A percentile compares a stretch with the other conserved stretches of the same genome.
Conservation (phyloP, 2,797 vertebrate species). For the Acanthis flammea region DNA sequence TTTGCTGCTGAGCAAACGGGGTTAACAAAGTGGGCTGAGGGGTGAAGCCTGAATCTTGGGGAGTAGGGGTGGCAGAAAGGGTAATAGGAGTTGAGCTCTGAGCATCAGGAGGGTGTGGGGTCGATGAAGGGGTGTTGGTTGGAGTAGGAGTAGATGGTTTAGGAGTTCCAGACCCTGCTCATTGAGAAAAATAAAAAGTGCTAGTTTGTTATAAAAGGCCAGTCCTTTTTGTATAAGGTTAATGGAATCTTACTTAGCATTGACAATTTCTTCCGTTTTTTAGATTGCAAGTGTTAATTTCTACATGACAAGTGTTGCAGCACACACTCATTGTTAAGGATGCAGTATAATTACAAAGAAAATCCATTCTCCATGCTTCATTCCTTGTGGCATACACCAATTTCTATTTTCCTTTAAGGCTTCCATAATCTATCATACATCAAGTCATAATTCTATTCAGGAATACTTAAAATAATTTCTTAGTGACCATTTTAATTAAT, state of each 20-base stretch:
- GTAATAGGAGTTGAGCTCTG: constrained; percentile 86
- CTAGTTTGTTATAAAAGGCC: constrained; percentile 83
- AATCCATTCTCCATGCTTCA: constrained; percentile 27
- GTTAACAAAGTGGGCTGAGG: constrained; percentile 89
- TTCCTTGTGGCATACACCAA: constrained; percentile 5
- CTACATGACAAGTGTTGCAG: constrained; percentile 64
- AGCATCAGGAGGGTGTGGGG: constrained; percentile 88
- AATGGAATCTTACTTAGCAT: constrained; percentile 76
- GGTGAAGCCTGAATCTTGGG: constrained; percentile 85
- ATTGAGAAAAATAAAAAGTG: constrained; percentile 82
- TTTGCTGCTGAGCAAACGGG: constrained; percentile 92
- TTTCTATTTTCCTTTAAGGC: constrained; percentile 16
- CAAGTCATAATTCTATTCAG: not conserved
- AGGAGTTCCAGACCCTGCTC: constrained; percentile 95
- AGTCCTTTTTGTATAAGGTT: constrained; percentile 71
- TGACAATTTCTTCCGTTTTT: constrained; percentile 66
- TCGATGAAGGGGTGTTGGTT: constrained; percentile 93
- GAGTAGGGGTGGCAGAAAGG: constrained; percentile 81
- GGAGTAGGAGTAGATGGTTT: constrained; percentile 97
- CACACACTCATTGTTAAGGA: constrained; percentile 73
- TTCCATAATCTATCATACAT: constrained; percentile 22
- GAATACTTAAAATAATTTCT: constrained; percentile 20
- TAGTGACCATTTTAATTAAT: constrained; percentile 45
- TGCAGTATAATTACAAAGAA: constrained; percentile 72
- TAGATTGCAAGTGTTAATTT: constrained; percentile 71